These are phyloP conservation scores for Phainopepla nitens DNA, from an alignment of 2,113 vertebrate genomes.

Conservation along the genomic window DNA sequence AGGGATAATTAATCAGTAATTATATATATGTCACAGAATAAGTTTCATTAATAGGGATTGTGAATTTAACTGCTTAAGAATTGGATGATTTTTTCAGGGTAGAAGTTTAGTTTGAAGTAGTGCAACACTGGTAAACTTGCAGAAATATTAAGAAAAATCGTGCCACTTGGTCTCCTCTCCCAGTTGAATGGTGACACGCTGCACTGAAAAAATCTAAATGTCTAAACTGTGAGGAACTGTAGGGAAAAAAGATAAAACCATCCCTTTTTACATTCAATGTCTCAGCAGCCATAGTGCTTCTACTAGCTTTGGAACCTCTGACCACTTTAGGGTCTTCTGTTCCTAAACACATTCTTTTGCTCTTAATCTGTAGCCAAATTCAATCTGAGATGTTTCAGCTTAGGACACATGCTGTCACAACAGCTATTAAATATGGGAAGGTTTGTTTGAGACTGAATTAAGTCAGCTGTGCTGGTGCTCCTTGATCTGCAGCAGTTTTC, in stretches of 20 bases:
- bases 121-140: neutral
- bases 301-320: neutral
- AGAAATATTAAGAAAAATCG: neutral
- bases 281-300: neutral
- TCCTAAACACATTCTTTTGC: neutral
- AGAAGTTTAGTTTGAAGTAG: neutral
- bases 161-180: neutral
- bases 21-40: neutral
- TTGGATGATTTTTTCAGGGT: neutral
- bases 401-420: neutral
- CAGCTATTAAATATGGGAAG: neutral
- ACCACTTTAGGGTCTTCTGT: neutral
- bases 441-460: neutral
- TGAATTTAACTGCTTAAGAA: neutral
- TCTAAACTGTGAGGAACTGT: neutral
- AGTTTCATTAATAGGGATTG: neutral
- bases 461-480: slow-evolving; percentile 3
- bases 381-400: neutral
- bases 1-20: neutral
- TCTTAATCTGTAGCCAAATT: neutral
- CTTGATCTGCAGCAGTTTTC: slow-evolving; percentile 1
- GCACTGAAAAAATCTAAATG: neutral
- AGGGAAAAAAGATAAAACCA: neutral
- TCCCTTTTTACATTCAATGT: neutral
- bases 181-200: neutral